Conservation (phyloP, 2,888 invertebrate species). For the Acleris laterana region DNA sequence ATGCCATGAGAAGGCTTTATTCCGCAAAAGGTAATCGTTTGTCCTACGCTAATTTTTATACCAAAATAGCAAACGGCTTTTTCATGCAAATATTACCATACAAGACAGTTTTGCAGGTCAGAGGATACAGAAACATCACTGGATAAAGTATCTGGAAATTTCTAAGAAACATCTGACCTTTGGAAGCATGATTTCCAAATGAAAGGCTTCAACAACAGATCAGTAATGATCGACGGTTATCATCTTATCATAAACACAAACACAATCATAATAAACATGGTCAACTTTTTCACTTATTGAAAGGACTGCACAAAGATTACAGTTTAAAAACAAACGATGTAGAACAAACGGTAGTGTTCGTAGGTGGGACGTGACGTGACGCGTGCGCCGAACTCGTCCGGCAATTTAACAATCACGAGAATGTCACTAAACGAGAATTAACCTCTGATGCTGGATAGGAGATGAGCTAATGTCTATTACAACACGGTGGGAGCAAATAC, state of each 20-base stretch:
- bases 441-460: constrained; percentile 53
- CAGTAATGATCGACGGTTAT: too few relatives aligned
- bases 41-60: constrained; percentile 1
- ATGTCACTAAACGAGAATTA: constrained; percentile 53
- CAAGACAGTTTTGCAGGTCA: background rate
- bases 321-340: constrained; percentile 13
- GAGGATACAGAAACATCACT: too few relatives aligned
- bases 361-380: constrained; percentile 60
- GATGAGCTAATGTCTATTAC: constrained; percentile 43
- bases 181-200: too few relatives aligned
- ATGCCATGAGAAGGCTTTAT: constrained; percentile 15
- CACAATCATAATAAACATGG: background rate
- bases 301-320: constrained; percentile 3
- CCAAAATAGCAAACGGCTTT: background rate
- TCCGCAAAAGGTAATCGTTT: constrained; percentile 12
- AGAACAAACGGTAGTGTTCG: constrained; percentile 36
- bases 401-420: constrained; percentile 75
- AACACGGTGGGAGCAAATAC: constrained; percentile 26
- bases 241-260: background rate
- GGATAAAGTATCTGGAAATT: too few relatives aligned
- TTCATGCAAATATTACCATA: background rate
- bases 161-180: too few relatives aligned
- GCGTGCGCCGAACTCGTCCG: constrained; percentile 68
- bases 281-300: constrained; percentile 1
- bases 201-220: too few relatives aligned